phyloP scores from a whole-genome alignment of 1,140 invertebrate species.

The Campoletis sonorensis region DNA sequence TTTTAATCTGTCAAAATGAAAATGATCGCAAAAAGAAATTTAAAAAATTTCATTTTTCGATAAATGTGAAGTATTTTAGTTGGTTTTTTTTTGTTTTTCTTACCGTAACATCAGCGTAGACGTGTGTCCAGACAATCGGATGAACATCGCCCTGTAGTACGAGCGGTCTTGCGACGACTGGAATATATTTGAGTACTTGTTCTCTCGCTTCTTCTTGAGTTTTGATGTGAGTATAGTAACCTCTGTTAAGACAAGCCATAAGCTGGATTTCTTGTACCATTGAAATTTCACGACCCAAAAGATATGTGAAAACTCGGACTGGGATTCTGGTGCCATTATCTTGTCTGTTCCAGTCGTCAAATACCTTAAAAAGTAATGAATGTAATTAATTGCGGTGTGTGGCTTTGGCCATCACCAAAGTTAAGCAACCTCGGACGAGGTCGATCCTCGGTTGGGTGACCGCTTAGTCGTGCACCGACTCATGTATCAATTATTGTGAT shows the following conservation, averaged over 20 bases:
- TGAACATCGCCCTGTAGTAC: conserved; percentile 87
- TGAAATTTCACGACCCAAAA: conserved; percentile 96
- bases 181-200: conserved; percentile 94
- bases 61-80: not conserved
- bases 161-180: conserved; percentile 91
- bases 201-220: conserved; percentile 95
- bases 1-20: no score
- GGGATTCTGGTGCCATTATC: conserved; percentile 82
- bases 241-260: conserved; percentile 98
- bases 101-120: conserved; percentile 90
- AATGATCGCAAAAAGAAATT: no score
- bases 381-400: no score
- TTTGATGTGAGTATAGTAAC: conserved; percentile 94
- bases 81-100: no score
- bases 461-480: no score
- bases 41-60: no score
- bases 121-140: conserved; percentile 92
- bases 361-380: conserved; percentile 78
- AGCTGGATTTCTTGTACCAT: conserved; percentile 93
- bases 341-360: conserved; percentile 89
- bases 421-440: no score
- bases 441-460: no score
- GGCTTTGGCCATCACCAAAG: conserved; percentile 20
- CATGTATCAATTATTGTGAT: no score
- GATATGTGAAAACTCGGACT: conserved; percentile 97